A percentile compares a stretch with the other conserved stretches of the same genome.
Conservation (phyloP, 2,888 invertebrate species). For the Eumerus sabulonum region DNA sequence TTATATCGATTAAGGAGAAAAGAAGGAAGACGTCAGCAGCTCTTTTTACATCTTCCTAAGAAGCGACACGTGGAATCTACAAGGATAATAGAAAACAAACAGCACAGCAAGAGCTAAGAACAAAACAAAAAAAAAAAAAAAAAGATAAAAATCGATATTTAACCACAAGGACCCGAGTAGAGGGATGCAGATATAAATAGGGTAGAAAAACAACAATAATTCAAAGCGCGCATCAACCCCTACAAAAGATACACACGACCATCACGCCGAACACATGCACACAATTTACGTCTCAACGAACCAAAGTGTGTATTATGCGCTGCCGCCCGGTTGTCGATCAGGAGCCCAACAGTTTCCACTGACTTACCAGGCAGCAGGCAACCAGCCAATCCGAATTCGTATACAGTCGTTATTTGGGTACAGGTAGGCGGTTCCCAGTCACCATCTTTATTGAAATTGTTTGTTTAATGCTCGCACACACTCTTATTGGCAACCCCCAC, state of each 20-base stretch:
- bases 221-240: slow-evolving; percentile 65
- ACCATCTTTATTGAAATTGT: slow-evolving; percentile 66
- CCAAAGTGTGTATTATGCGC: slow-evolving; percentile 59
- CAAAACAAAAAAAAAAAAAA: slow-evolving; percentile 27
- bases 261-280: background rate
- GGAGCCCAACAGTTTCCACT: slow-evolving; percentile 77
- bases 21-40: slow-evolving; percentile 53
- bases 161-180: slow-evolving; percentile 51
- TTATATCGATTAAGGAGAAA: too few species aligned
- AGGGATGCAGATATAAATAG: slow-evolving; percentile 38
- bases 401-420: slow-evolving; percentile 57
- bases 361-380: slow-evolving; percentile 76
- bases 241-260: slow-evolving; percentile 26
- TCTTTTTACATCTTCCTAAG: slow-evolving; percentile 66
- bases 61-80: slow-evolving; percentile 67
- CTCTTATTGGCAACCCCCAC: slow-evolving; percentile 58
- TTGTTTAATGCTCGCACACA: slow-evolving; percentile 61
- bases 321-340: slow-evolving; percentile 75
- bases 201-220: slow-evolving; percentile 14
- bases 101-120: slow-evolving; percentile 20
- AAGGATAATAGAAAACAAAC: slow-evolving; percentile 64
- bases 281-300: slow-evolving; percentile 26
- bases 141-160: slow-evolving; percentile 42
- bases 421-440: slow-evolving; percentile 66
- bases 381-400: slow-evolving; percentile 62